These are phyloP conservation scores for Nymphalis urticae DNA, from an alignment of 2,888 invertebrate species.

Conservation along the genomic window DNA sequence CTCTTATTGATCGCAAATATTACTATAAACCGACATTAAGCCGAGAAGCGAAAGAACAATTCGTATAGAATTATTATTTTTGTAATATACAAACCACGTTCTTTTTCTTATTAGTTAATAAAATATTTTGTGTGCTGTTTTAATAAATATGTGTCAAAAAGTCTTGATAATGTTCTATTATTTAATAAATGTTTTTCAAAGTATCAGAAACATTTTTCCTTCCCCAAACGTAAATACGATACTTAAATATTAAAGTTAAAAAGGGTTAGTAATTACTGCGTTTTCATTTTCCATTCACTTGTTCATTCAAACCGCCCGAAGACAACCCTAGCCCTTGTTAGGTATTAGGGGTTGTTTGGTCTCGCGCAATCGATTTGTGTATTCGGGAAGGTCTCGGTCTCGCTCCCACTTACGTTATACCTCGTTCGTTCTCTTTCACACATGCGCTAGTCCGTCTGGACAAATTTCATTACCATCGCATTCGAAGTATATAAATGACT, in stretches of 20 bases:
- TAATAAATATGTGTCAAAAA: no score
- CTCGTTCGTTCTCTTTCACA: conserved; percentile 48
- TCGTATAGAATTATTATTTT: no score
- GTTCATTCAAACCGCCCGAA: conserved; percentile 41
- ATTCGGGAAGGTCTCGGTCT: conserved; percentile 68
- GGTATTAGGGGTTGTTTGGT: conserved; percentile 67
- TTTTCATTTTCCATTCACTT: conserved; percentile 34
- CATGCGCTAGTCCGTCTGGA: conserved; percentile 58
- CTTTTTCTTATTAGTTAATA: no score
- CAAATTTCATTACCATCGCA: conserved; percentile 56
- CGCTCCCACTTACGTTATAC: conserved; percentile 49
- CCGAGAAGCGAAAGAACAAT: no score
- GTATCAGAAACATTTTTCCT: background rate
- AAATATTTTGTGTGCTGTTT: no score
- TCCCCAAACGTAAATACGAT: background rate
- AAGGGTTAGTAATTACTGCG: conserved; percentile 14
- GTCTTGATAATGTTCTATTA: background rate
- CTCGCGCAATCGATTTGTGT: conserved; percentile 70
- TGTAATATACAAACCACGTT: no score
- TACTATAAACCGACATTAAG: no score
- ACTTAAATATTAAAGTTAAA: conserved; percentile 18
- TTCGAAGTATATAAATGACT: conserved; percentile 13
- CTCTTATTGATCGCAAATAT: no score
- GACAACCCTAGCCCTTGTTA: conserved; percentile 52
- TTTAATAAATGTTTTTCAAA: background rate